These are phyloP conservation scores for Arrhamphus sclerolepis DNA, from an alignment of 2,797 vertebrate species.

Conservation along the genomic window DNA sequence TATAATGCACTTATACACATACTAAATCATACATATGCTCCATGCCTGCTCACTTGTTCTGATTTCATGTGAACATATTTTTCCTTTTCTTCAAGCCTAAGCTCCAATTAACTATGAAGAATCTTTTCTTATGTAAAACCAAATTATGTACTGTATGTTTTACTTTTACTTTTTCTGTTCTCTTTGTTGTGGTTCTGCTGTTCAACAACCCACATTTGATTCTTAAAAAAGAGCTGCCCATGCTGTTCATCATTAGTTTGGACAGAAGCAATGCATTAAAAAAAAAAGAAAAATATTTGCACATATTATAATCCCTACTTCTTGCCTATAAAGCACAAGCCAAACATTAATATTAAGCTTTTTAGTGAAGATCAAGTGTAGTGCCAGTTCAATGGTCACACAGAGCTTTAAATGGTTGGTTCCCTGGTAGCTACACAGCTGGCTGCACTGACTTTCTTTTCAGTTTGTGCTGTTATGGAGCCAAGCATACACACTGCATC, in stretches of 20 bases:
- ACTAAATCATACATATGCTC: neutral
- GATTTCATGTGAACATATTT: neutral
- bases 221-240: neutral
- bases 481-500: constrained; percentile 35
- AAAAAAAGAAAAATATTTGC: neutral
- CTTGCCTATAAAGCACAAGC: neutral
- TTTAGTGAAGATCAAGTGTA: neutral
- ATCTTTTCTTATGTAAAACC: neutral
- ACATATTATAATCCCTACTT: constrained; percentile 1
- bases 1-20: constrained; percentile 3
- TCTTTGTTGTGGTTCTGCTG: neutral
- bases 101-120: neutral
- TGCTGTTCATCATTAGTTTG: constrained; percentile 1
- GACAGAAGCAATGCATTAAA: neutral
- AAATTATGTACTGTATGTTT: neutral
- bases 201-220: constrained; percentile 1
- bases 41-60: neutral
- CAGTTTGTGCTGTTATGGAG: constrained; percentile 27
- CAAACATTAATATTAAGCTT: constrained; percentile 22
- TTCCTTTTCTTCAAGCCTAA: constrained; percentile 2
- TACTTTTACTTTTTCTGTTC: neutral
- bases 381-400: constrained; percentile 16
- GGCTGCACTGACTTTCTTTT: constrained; percentile 22
- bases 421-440: constrained; percentile 8
- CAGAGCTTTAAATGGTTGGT: constrained; percentile 22